A percentile compares a stretch with the other conserved stretches of the same genome.
phyloP scores from a whole-genome alignment of 2,797 vertebrate species.

The Hydrolagus colliei region DNA sequence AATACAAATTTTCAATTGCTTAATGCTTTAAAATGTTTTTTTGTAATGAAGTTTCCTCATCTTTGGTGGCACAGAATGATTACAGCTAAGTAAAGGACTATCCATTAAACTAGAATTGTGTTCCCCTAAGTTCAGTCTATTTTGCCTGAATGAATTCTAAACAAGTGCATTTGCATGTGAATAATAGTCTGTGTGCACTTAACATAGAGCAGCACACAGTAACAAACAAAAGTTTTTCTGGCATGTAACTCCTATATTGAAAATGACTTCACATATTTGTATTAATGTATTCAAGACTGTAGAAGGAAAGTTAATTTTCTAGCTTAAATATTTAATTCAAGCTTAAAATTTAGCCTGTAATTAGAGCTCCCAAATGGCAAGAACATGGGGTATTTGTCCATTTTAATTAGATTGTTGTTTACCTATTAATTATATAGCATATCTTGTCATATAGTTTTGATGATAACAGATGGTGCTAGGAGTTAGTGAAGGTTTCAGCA shows the following conservation, averaged over 20 bases:
- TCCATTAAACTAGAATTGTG: slow-evolving; percentile 5
- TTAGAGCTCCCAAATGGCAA: slow-evolving; percentile 85
- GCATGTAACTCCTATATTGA: slow-evolving; percentile 29
- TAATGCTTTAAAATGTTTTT: not conserved
- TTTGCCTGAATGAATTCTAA: slow-evolving; percentile 7
- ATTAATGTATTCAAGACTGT: slow-evolving; percentile 89
- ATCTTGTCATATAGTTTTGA: slow-evolving; percentile 94
- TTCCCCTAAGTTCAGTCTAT: not conserved
- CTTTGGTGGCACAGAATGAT: not conserved
- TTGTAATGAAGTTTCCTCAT: not conserved
- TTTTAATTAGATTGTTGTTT: slow-evolving; percentile 99
- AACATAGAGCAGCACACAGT: not conserved
- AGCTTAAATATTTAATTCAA: slow-evolving; percentile 95
- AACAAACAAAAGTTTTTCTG: slow-evolving; percentile 18
- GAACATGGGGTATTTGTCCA: slow-evolving; percentile 93
- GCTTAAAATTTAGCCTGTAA: slow-evolving; percentile 87
- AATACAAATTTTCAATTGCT: not conserved
- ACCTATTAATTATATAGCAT: slow-evolving; percentile 99
- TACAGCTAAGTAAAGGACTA: not conserved
- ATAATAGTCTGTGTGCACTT: not conserved
- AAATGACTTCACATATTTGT: slow-evolving; percentile 85
- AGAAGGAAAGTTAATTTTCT: slow-evolving; percentile 93
- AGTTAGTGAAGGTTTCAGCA: slow-evolving; percentile 78
- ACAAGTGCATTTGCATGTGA: slow-evolving; percentile 11
- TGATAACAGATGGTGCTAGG: slow-evolving; percentile 88